Percentiles rank a stretch among this genome's conserved stretches.
These are phyloP conservation scores for Hydropsyche tenuis DNA, from an alignment of 1,140 invertebrate genomes.

Conservation along the genomic window DNA sequence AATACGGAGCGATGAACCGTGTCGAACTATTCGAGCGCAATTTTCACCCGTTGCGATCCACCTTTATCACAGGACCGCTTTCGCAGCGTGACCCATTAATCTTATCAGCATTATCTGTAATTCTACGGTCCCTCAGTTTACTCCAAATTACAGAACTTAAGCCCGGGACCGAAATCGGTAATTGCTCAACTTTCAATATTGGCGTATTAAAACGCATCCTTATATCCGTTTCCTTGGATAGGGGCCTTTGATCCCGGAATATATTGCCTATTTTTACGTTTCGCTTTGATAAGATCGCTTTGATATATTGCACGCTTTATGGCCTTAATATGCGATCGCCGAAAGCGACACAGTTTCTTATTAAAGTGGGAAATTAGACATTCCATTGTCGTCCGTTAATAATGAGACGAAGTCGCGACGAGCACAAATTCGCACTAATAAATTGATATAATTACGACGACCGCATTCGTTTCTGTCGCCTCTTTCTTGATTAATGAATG, in stretches of 20 bases:
- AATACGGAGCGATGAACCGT: neutral
- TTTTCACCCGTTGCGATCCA: constrained; percentile 2
- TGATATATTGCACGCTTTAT: no score
- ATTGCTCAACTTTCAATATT: constrained; percentile 29
- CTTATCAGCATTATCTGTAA: constrained; percentile 22
- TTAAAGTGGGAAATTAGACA: constrained; percentile 14
- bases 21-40: constrained; percentile 9
- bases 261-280: no score
- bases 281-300: no score
- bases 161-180: constrained; percentile 11
- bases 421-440: constrained; percentile 8
- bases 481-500: no score
- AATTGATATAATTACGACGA: constrained; percentile 4
- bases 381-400: constrained; percentile 20
- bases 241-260: no score
- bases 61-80: constrained; percentile 18
- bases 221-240: neutral
- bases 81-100: constrained; percentile 10
- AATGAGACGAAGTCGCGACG: neutral
- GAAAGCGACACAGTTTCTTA: neutral
- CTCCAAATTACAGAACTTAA: constrained; percentile 14
- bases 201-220: constrained; percentile 3
- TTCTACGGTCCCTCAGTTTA: constrained; percentile 10
- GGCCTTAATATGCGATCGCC: no score
- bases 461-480: neutral